These are phyloP conservation scores for Catagonus wagneri DNA, from an alignment of 2,113 vertebrate genomes.

Conservation along the genomic window DNA sequence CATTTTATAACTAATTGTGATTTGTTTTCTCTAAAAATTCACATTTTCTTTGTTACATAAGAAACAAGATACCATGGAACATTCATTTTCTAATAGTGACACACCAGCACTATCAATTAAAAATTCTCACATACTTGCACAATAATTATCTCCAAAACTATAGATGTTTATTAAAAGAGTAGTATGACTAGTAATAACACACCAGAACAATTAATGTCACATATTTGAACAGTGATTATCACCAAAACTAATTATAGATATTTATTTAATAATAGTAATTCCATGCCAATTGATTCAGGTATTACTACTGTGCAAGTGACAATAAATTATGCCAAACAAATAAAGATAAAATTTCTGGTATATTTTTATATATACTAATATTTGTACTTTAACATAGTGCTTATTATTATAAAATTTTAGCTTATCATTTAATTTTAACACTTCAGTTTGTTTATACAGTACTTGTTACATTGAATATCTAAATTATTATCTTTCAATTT, in stretches of 20 bases:
- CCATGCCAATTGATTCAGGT: not conserved
- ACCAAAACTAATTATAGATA: not conserved
- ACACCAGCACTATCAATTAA: not conserved
- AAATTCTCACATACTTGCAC: not conserved
- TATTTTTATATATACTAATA: not conserved
- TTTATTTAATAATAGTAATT: not conserved
- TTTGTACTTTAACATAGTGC: not conserved
- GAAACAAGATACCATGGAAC: slow-evolving; percentile 68
- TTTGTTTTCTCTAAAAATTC: slow-evolving; percentile 83
- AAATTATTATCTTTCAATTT: not conserved
- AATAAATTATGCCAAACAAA: not conserved
- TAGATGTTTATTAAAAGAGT: not conserved
- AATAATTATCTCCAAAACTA: not conserved
- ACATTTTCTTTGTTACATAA: slow-evolving; percentile 75
- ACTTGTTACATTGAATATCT: not conserved
- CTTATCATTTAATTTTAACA: not conserved
- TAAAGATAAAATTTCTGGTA: not conserved
- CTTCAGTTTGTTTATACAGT: not conserved
- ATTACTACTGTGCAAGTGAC: not conserved
- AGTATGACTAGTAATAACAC: slow-evolving; percentile 54
- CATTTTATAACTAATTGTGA: slow-evolving; percentile 88
- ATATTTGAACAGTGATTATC: not conserved
- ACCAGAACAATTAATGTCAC: not conserved
- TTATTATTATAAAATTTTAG: not conserved
- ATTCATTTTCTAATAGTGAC: slow-evolving; percentile 54